Evolutionary conservation across 2,888 invertebrate species (phyloP), one percentile per base, ranked within the genome.

Genomic region (Xanthia icteritia): DNA sequence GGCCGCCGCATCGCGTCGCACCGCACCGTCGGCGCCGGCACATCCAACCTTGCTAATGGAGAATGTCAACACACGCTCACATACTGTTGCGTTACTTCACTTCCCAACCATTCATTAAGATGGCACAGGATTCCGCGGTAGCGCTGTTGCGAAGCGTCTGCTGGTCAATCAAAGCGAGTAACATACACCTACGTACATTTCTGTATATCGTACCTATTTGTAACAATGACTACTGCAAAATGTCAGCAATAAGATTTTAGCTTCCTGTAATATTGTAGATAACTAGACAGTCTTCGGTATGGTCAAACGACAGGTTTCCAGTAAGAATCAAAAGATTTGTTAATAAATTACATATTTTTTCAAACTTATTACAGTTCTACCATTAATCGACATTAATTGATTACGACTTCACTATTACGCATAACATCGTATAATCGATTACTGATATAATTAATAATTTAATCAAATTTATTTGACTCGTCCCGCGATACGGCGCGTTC

Each of bases 21-120:
- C n/a, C 81, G 67, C 58, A 74, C 76, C 79, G 54, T 88, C 86
- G 76, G 85, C 88, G 86, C 86, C 88, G 84, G 74, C 82, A 89
- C 90, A 90, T 89, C 92, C 91, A 93, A 90, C 92, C 92, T 93
- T 92, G 94, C 93, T 95, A 95, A 95, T 94, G 89, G 88, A 90
- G 90, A 94, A 94, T 94, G 94, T 94, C 94, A 95, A 95, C 92
- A 93, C 70, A 85, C 84, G 81, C 83, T 91, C 90, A 88, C 91
- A 90, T 79, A 78, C 83, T 82, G 80, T 84, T 86, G 85, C 84
- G 79, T 81, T 82, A 79, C 78, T 68, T 70, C 71, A 68, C 51
- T 75, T 78, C 74, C 63, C 39, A 80, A 83, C 81, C 79, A 86
- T 84, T 83, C 67, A 79, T 80, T 74, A 68, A 74, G 42, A 74